These are phyloP conservation scores for Arge pagana DNA, from an alignment of 2,888 invertebrate genomes.

Conservation along the genomic window DNA sequence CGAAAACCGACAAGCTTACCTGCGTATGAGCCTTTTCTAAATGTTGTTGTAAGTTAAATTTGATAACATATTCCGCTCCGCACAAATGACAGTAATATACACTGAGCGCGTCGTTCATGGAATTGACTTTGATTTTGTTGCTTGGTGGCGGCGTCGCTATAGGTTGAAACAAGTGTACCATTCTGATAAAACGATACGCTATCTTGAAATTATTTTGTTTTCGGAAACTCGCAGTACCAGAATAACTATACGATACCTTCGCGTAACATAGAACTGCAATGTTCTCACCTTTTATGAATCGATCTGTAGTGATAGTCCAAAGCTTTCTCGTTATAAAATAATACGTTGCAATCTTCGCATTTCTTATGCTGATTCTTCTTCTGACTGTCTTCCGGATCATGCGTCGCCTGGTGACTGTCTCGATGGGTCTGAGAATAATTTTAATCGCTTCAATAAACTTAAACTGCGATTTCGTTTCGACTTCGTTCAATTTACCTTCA, in stretches of 20 bases:
- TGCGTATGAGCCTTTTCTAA: slow-evolving; percentile 49
- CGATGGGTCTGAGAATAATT: slow-evolving; percentile 61
- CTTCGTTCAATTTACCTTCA: slow-evolving; percentile 61
- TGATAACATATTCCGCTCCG: slow-evolving; percentile 70
- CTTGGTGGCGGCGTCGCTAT: slow-evolving; percentile 61
- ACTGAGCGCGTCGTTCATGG: slow-evolving; percentile 61
- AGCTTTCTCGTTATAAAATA: slow-evolving; percentile 64
- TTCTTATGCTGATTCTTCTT: slow-evolving; percentile 41
- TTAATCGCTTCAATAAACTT: slow-evolving; percentile 12
- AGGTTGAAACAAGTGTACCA: slow-evolving; percentile 57
- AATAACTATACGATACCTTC: slow-evolving; percentile 5
- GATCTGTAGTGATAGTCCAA: slow-evolving; percentile 64
- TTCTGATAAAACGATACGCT: slow-evolving; percentile 47
- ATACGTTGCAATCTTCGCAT: slow-evolving; percentile 65
- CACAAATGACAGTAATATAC: slow-evolving; percentile 66
- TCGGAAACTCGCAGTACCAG: no score
- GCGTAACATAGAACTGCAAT: no score
- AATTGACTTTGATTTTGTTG: slow-evolving; percentile 61
- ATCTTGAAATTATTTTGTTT: no score
- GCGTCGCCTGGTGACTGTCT: slow-evolving; percentile 64
- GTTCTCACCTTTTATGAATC: slow-evolving; percentile 58
- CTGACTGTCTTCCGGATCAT: slow-evolving; percentile 51
- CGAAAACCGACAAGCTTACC: slow-evolving; percentile 40
- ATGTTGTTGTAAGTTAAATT: slow-evolving; percentile 66
- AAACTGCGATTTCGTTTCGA: slow-evolving; percentile 1